Conservation (phyloP, 1,140 invertebrate genomes). For the Spodoptera litura region DNA sequence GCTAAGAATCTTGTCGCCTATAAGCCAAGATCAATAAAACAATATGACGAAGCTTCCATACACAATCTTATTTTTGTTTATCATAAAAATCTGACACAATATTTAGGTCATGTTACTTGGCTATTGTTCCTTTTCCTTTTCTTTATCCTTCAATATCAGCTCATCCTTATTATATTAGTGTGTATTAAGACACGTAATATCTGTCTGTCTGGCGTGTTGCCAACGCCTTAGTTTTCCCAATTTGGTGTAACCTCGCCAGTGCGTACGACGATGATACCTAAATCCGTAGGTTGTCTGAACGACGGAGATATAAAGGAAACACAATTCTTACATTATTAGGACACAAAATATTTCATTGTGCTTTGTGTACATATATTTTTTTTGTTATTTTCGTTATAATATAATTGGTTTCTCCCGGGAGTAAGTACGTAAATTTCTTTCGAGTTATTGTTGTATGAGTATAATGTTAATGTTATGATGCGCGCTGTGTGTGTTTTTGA, state of each 20-base stretch:
- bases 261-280: constrained; percentile 24
- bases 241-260: constrained; percentile 12
- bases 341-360: constrained; percentile 4
- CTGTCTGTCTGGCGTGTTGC: constrained; percentile 7
- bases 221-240: constrained; percentile 27
- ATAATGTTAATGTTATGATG: too few relatives aligned
- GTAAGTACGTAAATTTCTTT: background rate
- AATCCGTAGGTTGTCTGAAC: constrained; percentile 29
- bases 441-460: too few relatives aligned
- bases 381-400: background rate
- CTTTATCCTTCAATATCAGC: constrained; percentile 29
- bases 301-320: constrained; percentile 4
- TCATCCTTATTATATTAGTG: constrained; percentile 20
- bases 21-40: too few relatives aligned
- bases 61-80: background rate
- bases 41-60: too few relatives aligned
- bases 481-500: too few relatives aligned
- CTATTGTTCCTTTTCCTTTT: constrained; percentile 7
- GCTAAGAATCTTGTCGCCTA: too few relatives aligned
- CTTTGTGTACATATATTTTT: background rate
- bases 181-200: constrained; percentile 34
- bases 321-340: constrained; percentile 29
- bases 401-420: constrained; percentile 8
- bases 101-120: too few relatives aligned
- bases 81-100: constrained; percentile 8